Evolutionary conservation across 2,888 invertebrate species (phyloP), one percentile per base, ranked within the genome.

Genomic region (Zeuzera pyrina): DNA sequence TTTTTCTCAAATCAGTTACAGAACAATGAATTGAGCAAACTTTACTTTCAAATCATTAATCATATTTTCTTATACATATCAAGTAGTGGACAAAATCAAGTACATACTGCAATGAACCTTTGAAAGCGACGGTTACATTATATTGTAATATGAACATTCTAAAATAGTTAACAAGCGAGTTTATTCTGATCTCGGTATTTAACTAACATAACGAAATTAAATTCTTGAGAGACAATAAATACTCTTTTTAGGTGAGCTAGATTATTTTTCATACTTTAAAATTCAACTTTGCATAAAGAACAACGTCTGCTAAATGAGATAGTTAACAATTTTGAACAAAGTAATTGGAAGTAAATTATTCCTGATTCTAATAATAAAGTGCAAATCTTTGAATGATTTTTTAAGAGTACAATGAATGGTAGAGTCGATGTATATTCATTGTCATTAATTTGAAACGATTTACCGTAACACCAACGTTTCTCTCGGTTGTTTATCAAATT

Each of bases 401-500:
- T 34, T 30, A 27, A 42, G 33, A 35, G 40, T 38, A 28, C 36
- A 25, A 16, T 36, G 27, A 40, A 39, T 32, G 13, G 30, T 19
- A 19, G 8, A 19, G 19, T 19, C 10, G 24, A 60, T 60, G 55
- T 60, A 45, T 59, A 57, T 59, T 52, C 57, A 55, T 52, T 43
- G 51, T 50, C 52, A 49, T 49, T 52, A 41, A 38, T 43, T 37
- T 43, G 43, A 56, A 47, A 52, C 49, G 52, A 50, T 43, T 52
- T 46, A 46, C 64, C 52, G 59, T 58, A 62, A 76, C 74, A 76
- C 67, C 70, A 76, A 66, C 59, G 57, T 51, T 65, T 66, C 64
- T 70, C 71, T 81, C 64, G 79, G 79, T 81, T 81, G 79, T 79
- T 79, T 70, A 70, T 70, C 66, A 74, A 73, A 71, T 76, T 81